Evolutionary conservation across 2,797 vertebrate genomes (phyloP).

Genomic region (Antennarius maculatus): DNA sequence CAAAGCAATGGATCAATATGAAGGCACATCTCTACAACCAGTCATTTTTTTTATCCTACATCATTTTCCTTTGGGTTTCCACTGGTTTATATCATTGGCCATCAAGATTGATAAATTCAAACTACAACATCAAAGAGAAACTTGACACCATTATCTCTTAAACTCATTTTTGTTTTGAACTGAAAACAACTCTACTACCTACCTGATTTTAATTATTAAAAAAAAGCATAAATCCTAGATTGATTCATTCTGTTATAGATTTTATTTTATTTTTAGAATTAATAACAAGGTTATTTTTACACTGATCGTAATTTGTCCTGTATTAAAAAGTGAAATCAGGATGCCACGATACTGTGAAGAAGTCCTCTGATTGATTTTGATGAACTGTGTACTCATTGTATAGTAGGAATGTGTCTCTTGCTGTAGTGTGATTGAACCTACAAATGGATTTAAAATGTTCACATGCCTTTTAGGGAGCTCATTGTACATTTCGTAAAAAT

Average conservation of each 20-base stretch:
- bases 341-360: constrained; percentile 4
- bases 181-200: too few species aligned
- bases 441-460: constrained; percentile 8
- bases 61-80: not conserved
- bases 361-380: constrained; percentile 22
- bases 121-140: too few species aligned
- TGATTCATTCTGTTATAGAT: not conserved
- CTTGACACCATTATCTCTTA: too few species aligned
- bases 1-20: constrained; percentile 11
- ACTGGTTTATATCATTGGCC: not conserved
- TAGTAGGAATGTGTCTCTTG: constrained; percentile 24
- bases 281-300: not conserved
- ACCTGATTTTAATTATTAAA: not conserved
- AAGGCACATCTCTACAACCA: constrained; percentile 15
- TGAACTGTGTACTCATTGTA: constrained; percentile 14
- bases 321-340: constrained; percentile 8
- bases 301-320: constrained; percentile 8
- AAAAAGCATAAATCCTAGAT: not conserved
- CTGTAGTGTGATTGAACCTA: constrained; percentile 27
- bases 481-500: constrained; percentile 1
- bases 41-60: not conserved
- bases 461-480: constrained; percentile 13
- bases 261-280: not conserved
- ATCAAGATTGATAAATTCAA: not conserved
- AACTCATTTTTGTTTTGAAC: too few species aligned